Percentiles rank a stretch among this genome's conserved stretches.
Conservation (phyloP, 2,888 invertebrate genomes). For the Melinopterus prodromus region DNA sequence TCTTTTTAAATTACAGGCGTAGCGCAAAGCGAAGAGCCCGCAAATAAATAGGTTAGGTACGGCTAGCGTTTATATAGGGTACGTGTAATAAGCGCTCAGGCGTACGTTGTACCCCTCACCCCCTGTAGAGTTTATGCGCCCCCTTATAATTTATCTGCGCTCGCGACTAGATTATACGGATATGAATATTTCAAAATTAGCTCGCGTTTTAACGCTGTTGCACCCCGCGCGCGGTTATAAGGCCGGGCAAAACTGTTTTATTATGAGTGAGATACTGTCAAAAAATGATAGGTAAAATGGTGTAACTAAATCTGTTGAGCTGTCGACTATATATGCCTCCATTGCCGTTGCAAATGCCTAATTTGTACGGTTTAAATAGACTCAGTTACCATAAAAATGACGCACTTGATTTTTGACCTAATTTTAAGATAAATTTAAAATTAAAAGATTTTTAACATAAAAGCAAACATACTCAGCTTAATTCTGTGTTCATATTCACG, state of each 20-base stretch:
- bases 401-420: too few relatives aligned
- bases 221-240: background rate
- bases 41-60: background rate
- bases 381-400: too few relatives aligned
- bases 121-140: background rate
- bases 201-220: background rate
- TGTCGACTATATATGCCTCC: too few relatives aligned
- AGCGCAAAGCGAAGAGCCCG: background rate
- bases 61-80: background rate
- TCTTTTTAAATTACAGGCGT: background rate
- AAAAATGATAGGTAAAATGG: background rate
- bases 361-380: too few relatives aligned
- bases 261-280: background rate
- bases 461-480: too few relatives aligned
- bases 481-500: too few relatives aligned
- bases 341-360: too few relatives aligned
- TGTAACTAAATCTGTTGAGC: too few relatives aligned
- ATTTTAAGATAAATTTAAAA: too few relatives aligned
- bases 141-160: background rate
- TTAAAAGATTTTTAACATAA: too few relatives aligned
- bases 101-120: background rate
- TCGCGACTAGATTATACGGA: background rate
- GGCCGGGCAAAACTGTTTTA: background rate
- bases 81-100: constrained; percentile 4
- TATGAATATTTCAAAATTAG: background rate